phyloP scores from a whole-genome alignment of 2,113 vertebrate species.

The Irena cyanogastra region DNA sequence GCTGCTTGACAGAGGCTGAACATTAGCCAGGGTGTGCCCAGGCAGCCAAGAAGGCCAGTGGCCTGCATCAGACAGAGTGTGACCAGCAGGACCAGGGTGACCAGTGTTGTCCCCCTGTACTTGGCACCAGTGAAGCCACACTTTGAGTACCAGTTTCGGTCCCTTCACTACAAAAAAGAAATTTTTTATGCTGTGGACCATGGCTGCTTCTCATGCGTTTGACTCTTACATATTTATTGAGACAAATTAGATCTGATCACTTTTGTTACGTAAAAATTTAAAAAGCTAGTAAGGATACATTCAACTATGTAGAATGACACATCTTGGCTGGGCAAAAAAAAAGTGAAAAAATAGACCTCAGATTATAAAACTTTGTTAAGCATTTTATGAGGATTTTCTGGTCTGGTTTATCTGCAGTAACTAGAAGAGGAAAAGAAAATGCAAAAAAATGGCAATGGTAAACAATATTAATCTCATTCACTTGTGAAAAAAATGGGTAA shows the following conservation, averaged over 20 bases:
- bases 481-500: neutral
- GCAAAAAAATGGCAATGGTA: neutral
- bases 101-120: neutral
- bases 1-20: neutral
- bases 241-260: neutral
- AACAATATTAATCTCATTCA: neutral
- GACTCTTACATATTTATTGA: neutral
- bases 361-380: neutral
- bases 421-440: neutral
- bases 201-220: neutral
- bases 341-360: neutral
- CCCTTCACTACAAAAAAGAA: neutral
- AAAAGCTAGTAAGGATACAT: neutral
- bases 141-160: neutral
- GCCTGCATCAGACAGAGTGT: neutral
- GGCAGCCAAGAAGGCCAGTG: neutral
- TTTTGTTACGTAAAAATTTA: neutral
- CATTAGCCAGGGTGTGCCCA: neutral
- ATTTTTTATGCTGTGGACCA: neutral
- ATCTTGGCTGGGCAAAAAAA: neutral
- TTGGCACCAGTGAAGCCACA: neutral
- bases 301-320: neutral
- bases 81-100: neutral
- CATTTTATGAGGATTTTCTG: neutral
- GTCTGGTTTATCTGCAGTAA: neutral